Base-by-base conservation (phyloP, 2,113 vertebrate genomes). In the Lamprologus tigripictilis region DNA sequence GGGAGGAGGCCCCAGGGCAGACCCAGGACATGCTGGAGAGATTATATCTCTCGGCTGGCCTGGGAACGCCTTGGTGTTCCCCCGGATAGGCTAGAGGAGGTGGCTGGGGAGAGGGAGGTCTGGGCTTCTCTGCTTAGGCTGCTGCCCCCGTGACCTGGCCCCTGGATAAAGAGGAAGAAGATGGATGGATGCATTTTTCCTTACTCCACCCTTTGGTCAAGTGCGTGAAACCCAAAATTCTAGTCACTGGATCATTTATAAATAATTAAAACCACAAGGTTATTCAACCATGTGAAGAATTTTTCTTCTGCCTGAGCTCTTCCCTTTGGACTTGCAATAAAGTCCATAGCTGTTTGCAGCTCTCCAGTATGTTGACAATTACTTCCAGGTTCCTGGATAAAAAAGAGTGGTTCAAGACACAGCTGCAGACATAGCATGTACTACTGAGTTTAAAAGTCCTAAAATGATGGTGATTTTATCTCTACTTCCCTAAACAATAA, bases 381-480 rank as follows among this genome's bases (percentile, higher is more conserved):
- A 87, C 89, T 89, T 95, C 80, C 87, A 90, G 87, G 54, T 73
- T 86, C 45, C 79, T 88, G 86, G 82, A 86, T 78, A 76, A 80
- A 68, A 42, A 66, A 58, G 82, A 84, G 53, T 33, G 28, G 16
- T 9, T 83, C 33, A 55, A 68, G 47, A 51, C 16, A 47, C 58
- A 35, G 8, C 40, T 55, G 31, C 58, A 35, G 76, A 73, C 33
- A 11, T 28, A 3, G 26, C 66, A 78, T 80, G 68, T 26, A 63
- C 88, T 84, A 53, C 47, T 21, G 82, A 87, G 57, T 86, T 87
- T 63, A 86, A 63, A 78, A 84, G 71, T 92, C 58, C 23, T 94
- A 73, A 92, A 94, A 93, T 89, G 87, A 89, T 91, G 47, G 14
- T 92, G 82, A 88, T 80, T 71, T 91, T 92, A 92, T 86, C 58